These are phyloP conservation scores for Callinectes sapidus DNA, from an alignment of 2,888 invertebrate genomes.

Conservation along the genomic window DNA sequence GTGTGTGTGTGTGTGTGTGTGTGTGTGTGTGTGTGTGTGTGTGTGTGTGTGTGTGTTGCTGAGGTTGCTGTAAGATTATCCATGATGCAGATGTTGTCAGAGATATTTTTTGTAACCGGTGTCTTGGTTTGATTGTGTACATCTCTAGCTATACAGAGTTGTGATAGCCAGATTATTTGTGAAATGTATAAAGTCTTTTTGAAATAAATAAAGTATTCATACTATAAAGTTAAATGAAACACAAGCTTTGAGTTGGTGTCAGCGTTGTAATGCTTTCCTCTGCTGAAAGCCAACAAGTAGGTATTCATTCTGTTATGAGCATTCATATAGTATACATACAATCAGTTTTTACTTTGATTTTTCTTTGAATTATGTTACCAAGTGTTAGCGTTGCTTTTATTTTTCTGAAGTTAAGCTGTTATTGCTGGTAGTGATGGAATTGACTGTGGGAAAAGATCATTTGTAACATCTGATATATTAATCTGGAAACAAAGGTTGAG, in stretches of 20 bases:
- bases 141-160: not conserved
- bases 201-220: not conserved
- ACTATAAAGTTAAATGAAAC: not conserved
- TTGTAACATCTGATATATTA: too few species aligned
- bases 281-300: not conserved
- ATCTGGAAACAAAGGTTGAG: too few species aligned
- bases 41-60: not conserved
- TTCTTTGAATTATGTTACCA: too few species aligned
- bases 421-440: too few species aligned
- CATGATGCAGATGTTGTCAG: not conserved
- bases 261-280: not conserved
- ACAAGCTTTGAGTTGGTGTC: not conserved
- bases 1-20: too few species aligned
- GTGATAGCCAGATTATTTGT: constrained; percentile 13
- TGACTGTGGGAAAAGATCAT: too few species aligned
- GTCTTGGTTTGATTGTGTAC: not conserved
- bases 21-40: too few species aligned
- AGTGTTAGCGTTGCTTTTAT: too few species aligned
- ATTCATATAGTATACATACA: too few species aligned
- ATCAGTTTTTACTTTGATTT: too few species aligned
- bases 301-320: too few species aligned
- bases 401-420: too few species aligned
- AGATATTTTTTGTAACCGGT: not conserved
- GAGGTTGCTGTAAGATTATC: not conserved
- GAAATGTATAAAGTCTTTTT: constrained; percentile 20